These are phyloP conservation scores for Antheraea assamensis DNA, from an alignment of 2,888 invertebrate species.

Conservation along the genomic window DNA sequence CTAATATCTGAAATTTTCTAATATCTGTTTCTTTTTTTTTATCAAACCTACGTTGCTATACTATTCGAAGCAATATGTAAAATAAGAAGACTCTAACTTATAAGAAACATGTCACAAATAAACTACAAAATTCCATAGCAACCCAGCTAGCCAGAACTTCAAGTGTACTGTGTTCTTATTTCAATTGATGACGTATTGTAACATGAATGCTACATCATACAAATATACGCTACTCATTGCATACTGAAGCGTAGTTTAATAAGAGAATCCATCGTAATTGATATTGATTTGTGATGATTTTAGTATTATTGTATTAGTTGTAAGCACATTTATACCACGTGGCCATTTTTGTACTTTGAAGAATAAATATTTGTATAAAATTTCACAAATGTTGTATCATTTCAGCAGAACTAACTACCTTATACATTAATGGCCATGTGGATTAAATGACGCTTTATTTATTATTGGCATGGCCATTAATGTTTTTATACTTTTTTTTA, in stretches of 20 bases:
- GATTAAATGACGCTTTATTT: slow-evolving; percentile 43
- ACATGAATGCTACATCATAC: not conserved
- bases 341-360: slow-evolving; percentile 70
- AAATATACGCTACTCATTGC: not conserved
- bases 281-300: not conserved
- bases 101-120: no score
- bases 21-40: no score
- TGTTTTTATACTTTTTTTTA: not conserved
- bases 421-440: slow-evolving; percentile 78
- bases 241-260: not conserved
- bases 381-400: slow-evolving; percentile 57
- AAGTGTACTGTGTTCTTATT: not conserved
- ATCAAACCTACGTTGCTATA: no score
- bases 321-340: slow-evolving; percentile 63
- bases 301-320: slow-evolving; percentile 20
- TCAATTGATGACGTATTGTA: not conserved
- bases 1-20: no score
- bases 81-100: no score
- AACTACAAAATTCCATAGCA: no score
- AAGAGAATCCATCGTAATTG: not conserved
- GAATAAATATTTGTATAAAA: slow-evolving; percentile 60
- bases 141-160: no score
- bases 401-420: slow-evolving; percentile 53
- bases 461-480: slow-evolving; percentile 63
- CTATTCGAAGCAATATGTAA: no score